Conservation (phyloP, 2,888 invertebrate species). For the Cosmia pyralina region DNA sequence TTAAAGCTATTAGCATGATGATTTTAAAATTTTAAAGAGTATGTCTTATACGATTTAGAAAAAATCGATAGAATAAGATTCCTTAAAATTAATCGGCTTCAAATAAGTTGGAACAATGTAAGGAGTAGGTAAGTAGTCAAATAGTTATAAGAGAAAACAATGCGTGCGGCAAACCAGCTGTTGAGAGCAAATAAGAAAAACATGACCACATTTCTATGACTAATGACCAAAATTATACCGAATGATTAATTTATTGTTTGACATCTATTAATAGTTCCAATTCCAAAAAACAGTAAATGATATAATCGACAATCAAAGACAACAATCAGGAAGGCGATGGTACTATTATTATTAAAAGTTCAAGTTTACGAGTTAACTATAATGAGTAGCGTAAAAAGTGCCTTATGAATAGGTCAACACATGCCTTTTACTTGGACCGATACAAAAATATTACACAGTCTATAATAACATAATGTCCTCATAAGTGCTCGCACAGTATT, state of each 20-base stretch:
- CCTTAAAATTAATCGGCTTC: not conserved
- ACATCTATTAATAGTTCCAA: not conserved
- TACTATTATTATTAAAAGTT: constrained; percentile 58
- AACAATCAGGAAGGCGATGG: constrained; percentile 44
- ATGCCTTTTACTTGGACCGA: constrained; percentile 59
- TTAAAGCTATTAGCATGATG: constrained; percentile 1
- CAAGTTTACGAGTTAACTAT: constrained; percentile 61
- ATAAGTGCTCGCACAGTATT: constrained; percentile 24
- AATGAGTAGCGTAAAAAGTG: constrained; percentile 47
- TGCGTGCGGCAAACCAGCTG: constrained; percentile 1
- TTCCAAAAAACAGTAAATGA: not conserved
- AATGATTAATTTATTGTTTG: not conserved
- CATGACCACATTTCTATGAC: constrained; percentile 4
- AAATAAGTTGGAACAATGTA: not conserved
- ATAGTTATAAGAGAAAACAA: constrained; percentile 34
- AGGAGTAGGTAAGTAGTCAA: not conserved
- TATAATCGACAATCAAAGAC: constrained; percentile 1
- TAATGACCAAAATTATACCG: not conserved
- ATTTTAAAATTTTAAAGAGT: not conserved
- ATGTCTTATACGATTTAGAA: not conserved
- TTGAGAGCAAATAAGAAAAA: not conserved
- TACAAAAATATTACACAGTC: constrained; percentile 27
- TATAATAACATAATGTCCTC: constrained; percentile 28
- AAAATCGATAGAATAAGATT: not conserved
- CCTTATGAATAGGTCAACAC: constrained; percentile 55